Percentiles rank a stretch among this genome's conserved stretches.
Evolutionary conservation across 2,113 vertebrate genomes (phyloP).

Genomic region (Mirounga angustirostris): DNA sequence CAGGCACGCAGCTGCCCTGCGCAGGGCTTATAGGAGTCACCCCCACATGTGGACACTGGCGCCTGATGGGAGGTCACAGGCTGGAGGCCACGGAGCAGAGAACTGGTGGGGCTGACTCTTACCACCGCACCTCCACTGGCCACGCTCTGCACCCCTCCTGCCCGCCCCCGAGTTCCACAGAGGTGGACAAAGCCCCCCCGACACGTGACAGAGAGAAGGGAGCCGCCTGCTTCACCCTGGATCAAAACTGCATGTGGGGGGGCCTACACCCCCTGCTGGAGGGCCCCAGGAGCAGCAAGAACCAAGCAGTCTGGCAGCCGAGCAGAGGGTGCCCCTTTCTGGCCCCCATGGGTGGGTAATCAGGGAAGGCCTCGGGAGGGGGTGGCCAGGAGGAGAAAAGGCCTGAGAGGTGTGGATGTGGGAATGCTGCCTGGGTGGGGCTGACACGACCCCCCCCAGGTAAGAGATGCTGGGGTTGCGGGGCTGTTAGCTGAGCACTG

Average conservation of each 20-base stretch:
- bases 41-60: background rate
- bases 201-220: background rate
- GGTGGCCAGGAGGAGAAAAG: background rate
- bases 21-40: background rate
- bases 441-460: background rate
- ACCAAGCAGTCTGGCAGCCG: background rate
- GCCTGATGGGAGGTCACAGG: background rate
- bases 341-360: no score
- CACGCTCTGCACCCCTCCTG: rapidly evolving
- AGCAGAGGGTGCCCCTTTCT: background rate
- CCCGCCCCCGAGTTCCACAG: background rate
- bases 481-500: background rate
- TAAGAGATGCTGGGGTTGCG: background rate
- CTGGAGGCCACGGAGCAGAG: background rate
- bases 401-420: background rate
- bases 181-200: no score
- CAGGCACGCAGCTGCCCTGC: background rate
- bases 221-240: background rate
- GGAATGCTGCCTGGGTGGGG: background rate
- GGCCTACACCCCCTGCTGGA: background rate
- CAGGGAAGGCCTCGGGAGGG: background rate
- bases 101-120: background rate
- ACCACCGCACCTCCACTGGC: no score
- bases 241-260: no score
- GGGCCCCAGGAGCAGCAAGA: background rate